Evolutionary conservation across 2,797 vertebrate genomes (phyloP).

Genomic region (Synanceia verrucosa): DNA sequence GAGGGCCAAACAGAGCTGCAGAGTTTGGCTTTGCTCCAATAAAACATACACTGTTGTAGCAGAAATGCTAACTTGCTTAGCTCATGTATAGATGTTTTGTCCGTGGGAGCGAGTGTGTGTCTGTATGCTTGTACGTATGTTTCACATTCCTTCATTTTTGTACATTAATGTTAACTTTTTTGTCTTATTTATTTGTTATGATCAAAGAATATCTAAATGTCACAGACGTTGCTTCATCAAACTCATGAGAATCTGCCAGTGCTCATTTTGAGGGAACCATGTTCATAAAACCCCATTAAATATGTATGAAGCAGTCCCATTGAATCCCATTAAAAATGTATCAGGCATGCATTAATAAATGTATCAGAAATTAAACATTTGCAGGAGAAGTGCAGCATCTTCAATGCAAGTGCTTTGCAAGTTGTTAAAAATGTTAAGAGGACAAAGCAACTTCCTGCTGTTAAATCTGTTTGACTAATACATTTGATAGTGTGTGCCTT

Average conservation of each 20-base stretch:
- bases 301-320: slow-evolving; percentile 61
- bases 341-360: slow-evolving; percentile 70
- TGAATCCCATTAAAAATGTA: slow-evolving; percentile 70
- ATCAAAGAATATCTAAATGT: slow-evolving; percentile 42
- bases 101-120: slow-evolving; percentile 26
- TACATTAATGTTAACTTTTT: slow-evolving; percentile 15
- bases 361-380: slow-evolving; percentile 62
- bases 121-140: slow-evolving; percentile 13
- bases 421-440: slow-evolving; percentile 35
- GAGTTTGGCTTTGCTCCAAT: slow-evolving; percentile 53
- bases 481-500: slow-evolving; percentile 35
- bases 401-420: slow-evolving; percentile 45
- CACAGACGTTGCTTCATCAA: slow-evolving; percentile 33
- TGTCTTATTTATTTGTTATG: slow-evolving; percentile 58
- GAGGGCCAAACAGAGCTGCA: slow-evolving; percentile 47
- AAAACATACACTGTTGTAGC: slow-evolving; percentile 57
- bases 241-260: slow-evolving; percentile 35
- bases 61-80: slow-evolving; percentile 49
- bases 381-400: slow-evolving; percentile 47
- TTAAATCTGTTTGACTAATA: slow-evolving; percentile 27
- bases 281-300: slow-evolving; percentile 62
- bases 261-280: slow-evolving; percentile 45
- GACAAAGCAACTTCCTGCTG: slow-evolving; percentile 21
- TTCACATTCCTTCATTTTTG: slow-evolving; percentile 62
- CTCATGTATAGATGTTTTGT: slow-evolving; percentile 57